Percentiles rank a stretch among this genome's conserved stretches.
Conservation (phyloP, 2,113 vertebrate genomes). For the Silurus meridionalis region DNA sequence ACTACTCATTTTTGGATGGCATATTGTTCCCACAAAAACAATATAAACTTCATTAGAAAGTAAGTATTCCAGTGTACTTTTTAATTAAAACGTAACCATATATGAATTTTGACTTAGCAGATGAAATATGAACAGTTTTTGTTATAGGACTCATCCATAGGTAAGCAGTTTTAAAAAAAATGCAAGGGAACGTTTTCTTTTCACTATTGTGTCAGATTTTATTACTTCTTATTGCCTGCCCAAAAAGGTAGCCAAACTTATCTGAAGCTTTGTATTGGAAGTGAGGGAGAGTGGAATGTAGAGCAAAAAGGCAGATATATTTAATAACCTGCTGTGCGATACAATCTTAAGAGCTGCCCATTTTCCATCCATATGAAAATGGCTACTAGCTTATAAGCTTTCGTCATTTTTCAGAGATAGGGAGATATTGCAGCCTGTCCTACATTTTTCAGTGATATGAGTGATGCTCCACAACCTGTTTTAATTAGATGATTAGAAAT, state of each 20-base stretch:
- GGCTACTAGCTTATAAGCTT: slow-evolving; percentile 59
- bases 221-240: background rate
- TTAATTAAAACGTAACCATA: background rate
- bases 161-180: background rate
- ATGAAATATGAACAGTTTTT: background rate
- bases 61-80: background rate
- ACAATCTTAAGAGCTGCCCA: slow-evolving; percentile 59
- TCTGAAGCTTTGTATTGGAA: background rate
- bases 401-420: slow-evolving; percentile 42
- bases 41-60: background rate
- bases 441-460: background rate
- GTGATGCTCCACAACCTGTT: background rate
- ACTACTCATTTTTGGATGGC: background rate
- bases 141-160: background rate
- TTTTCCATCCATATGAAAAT: slow-evolving; percentile 64
- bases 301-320: slow-evolving; percentile 27
- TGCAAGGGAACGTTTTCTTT: background rate
- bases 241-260: slow-evolving; percentile 18
- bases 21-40: background rate
- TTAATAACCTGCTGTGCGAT: slow-evolving; percentile 64
- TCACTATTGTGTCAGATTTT: background rate
- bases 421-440: background rate
- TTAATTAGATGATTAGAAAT: slow-evolving; percentile 24
- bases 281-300: background rate
- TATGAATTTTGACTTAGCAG: background rate